These are phyloP conservation scores for Xiphophorus birchmanni DNA, from an alignment of 2,797 vertebrate genomes.

Conservation along the genomic window DNA sequence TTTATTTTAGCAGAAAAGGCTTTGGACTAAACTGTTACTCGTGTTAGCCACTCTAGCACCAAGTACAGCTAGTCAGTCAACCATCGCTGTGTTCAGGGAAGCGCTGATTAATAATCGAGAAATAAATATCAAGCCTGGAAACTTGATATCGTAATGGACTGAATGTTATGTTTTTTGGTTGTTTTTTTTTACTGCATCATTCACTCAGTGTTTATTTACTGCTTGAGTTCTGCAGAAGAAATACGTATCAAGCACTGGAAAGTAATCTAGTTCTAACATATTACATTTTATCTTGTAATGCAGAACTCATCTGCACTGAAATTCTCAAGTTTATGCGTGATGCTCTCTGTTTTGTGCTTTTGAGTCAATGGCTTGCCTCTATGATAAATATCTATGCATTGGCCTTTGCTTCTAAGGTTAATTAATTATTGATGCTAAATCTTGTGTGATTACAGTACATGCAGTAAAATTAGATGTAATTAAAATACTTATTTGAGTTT, in stretches of 20 bases:
- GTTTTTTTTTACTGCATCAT: neutral
- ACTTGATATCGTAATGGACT: no score
- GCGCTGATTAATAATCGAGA: no score
- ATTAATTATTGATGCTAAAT: neutral
- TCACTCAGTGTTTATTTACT: neutral
- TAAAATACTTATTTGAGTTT: neutral
- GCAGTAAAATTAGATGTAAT: neutral
- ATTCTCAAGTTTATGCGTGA: neutral
- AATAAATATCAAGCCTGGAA: no score
- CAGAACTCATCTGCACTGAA: neutral
- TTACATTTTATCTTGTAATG: neutral
- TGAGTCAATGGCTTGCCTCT: neutral
- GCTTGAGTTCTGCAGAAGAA: neutral
- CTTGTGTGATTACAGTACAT: neutral
- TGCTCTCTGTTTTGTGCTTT: neutral
- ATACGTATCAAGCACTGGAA: neutral
- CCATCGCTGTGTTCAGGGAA: no score
- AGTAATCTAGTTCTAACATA: neutral
- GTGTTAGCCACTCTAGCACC: no score
- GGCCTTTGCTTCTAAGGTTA: conserved; percentile 1
- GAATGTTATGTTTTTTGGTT: no score
- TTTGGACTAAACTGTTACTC: no score
- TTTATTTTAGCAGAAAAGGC: no score
- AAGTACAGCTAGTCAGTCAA: no score
- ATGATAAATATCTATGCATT: neutral